Conservation (phyloP, 2,113 vertebrate genomes). For the Australoheros scitulus region DNA sequence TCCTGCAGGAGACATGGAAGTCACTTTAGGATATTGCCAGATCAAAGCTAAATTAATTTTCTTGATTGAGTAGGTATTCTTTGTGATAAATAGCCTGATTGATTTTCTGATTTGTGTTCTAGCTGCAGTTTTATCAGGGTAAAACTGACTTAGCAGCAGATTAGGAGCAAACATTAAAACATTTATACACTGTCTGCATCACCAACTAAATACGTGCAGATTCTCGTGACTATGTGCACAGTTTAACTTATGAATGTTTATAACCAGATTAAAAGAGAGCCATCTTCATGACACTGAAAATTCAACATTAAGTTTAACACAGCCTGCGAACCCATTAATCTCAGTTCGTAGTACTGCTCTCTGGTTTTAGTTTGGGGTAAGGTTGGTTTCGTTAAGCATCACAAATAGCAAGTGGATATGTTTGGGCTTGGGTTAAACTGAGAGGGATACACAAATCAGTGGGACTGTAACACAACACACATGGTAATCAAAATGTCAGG, state of each 20-base stretch:
- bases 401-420: too few relatives aligned
- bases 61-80: not conserved
- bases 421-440: not conserved
- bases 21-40: not conserved
- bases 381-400: not conserved
- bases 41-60: not conserved
- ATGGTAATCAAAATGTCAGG: not conserved
- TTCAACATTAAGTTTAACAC: not conserved
- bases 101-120: not conserved
- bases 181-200: not conserved
- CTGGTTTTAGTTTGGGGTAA: not conserved
- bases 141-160: not conserved
- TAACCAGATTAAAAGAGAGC: not conserved
- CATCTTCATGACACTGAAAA: not conserved
- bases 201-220: not conserved
- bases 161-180: not conserved
- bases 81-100: not conserved
- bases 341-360: not conserved
- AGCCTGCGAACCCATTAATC: not conserved
- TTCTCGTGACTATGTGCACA: accelerated
- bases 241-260: not conserved
- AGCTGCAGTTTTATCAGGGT: not conserved
- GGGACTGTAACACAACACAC: not conserved
- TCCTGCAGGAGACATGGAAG: not conserved
- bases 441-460: not conserved